These are phyloP conservation scores for Takifugu rubripes DNA, from an alignment of 2,797 vertebrate genomes.

Conservation along the genomic window DNA sequence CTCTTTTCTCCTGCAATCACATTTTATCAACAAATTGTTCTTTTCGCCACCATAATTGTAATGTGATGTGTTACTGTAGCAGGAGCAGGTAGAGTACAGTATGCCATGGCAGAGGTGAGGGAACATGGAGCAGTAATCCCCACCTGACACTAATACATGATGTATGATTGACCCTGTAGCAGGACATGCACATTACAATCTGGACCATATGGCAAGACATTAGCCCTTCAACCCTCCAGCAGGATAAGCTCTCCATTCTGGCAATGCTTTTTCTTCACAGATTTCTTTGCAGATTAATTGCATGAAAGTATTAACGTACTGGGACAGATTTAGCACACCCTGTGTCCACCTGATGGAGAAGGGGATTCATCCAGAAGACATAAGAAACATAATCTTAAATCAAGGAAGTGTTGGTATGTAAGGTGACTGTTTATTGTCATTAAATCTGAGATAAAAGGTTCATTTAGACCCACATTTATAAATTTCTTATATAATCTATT, in stretches of 20 bases:
- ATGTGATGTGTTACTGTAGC: conserved; percentile 9
- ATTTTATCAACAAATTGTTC: background rate
- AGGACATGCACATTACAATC: conserved; percentile 74
- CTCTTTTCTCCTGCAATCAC: background rate
- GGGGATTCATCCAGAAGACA: conserved; percentile 51
- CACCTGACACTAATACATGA: conserved; percentile 85
- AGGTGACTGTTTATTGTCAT: no score
- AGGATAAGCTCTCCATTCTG: conserved; percentile 79
- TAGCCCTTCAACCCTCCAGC: conserved; percentile 75
- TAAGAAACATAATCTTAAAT: conserved; percentile 64
- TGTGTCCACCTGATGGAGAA: conserved; percentile 62
- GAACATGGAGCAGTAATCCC: conserved; percentile 79
- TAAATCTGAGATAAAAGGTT: no score
- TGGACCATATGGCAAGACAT: conserved; percentile 78
- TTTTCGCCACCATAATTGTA: conserved; percentile 1
- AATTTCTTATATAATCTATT: conserved; percentile 29
- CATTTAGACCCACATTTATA: no score
- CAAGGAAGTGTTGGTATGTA: conserved; percentile 38
- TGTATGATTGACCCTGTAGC: conserved; percentile 81
- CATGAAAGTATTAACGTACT: conserved; percentile 79
- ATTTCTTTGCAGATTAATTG: conserved; percentile 82
- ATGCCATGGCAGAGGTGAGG: conserved; percentile 60
- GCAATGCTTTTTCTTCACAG: conserved; percentile 78
- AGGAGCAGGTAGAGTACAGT: conserved; percentile 54
- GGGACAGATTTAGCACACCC: conserved; percentile 70